phyloP scores from a whole-genome alignment of 2,113 vertebrate species.

The Anhinga anhinga region DNA sequence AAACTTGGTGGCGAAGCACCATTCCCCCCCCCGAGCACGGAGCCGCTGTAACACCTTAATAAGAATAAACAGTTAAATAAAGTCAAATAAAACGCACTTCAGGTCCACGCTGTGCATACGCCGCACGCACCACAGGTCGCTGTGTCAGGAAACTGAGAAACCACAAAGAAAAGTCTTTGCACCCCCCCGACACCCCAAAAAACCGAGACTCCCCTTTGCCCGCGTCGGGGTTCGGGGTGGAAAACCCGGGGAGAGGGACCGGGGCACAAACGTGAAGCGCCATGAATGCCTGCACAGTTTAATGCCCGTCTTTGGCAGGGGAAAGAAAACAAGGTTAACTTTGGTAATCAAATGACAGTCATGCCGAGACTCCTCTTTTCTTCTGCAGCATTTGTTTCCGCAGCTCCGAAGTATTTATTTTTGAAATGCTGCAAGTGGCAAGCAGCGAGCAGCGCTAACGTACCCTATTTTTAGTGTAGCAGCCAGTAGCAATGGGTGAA shows the following conservation, averaged over 20 bases:
- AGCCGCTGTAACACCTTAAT: neutral
- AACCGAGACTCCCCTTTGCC: neutral
- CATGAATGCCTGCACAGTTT: neutral
- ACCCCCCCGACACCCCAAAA: neutral
- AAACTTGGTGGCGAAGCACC: neutral
- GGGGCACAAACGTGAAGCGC: fast-evolving
- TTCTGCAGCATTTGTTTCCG: slow-evolving; percentile 33
- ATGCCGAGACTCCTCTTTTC: neutral
- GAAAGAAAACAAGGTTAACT: slow-evolving; percentile 40
- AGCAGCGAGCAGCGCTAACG: neutral
- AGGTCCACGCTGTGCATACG: neutral
- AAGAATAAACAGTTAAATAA: neutral
- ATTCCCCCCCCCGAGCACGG: neutral
- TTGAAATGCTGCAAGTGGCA: slow-evolving; percentile 46
- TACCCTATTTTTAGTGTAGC: slow-evolving; percentile 35
- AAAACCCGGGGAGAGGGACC: fast-evolving
- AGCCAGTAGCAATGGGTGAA: slow-evolving; percentile 38
- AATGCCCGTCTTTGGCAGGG: neutral
- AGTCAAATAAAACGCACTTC: neutral
- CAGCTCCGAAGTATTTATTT: slow-evolving; percentile 17
- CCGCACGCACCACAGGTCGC: neutral
- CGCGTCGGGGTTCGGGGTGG: fast-evolving
- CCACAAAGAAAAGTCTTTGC: neutral
- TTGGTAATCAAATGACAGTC: neutral
- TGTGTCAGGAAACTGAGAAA: neutral